Evolutionary conservation across 2,888 invertebrate species (phyloP).

Genomic region (Periphyllus acericola): DNA sequence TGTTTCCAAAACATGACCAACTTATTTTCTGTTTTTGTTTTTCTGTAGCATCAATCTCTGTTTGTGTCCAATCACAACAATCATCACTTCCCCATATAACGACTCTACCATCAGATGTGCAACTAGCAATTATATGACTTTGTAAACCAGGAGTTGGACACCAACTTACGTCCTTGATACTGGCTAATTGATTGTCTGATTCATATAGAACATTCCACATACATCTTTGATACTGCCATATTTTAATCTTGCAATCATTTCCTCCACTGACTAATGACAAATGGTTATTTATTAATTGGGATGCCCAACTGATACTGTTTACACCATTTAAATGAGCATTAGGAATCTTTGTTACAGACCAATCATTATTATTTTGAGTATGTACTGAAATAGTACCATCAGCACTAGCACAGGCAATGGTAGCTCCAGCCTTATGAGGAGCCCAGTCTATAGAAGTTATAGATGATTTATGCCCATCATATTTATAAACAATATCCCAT

Average conservation of each 20-base stretch:
- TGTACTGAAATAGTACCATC: slow-evolving; percentile 95
- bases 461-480: slow-evolving; percentile 90
- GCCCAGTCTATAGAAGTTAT: slow-evolving; percentile 98
- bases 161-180: slow-evolving; percentile 99
- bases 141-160: slow-evolving; percentile 91
- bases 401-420: slow-evolving; percentile 95
- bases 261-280: slow-evolving; percentile 75
- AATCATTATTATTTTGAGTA: slow-evolving; percentile 73
- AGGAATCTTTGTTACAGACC: slow-evolving; percentile 87
- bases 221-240: slow-evolving; percentile 76
- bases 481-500: slow-evolving; percentile 93
- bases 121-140: slow-evolving; percentile 90
- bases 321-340: slow-evolving; percentile 98
- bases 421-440: slow-evolving; percentile 91
- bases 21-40: slow-evolving; percentile 99
- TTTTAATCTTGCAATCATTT: slow-evolving; percentile 96
- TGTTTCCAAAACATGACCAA: slow-evolving; percentile 98
- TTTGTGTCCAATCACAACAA: slow-evolving; percentile 86
- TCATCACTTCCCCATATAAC: slow-evolving; percentile 88
- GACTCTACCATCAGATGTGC: slow-evolving; percentile 89
- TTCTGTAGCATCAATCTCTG: slow-evolving; percentile 89
- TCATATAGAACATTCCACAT: slow-evolving; percentile 94
- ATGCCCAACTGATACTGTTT: slow-evolving; percentile 96
- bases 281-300: slow-evolving; percentile 73
- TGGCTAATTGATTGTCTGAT: slow-evolving; percentile 96